Evolutionary conservation across 2,797 vertebrate genomes (phyloP), one percentile per base, ranked within the genome.

Genomic region (Anableps anableps): DNA sequence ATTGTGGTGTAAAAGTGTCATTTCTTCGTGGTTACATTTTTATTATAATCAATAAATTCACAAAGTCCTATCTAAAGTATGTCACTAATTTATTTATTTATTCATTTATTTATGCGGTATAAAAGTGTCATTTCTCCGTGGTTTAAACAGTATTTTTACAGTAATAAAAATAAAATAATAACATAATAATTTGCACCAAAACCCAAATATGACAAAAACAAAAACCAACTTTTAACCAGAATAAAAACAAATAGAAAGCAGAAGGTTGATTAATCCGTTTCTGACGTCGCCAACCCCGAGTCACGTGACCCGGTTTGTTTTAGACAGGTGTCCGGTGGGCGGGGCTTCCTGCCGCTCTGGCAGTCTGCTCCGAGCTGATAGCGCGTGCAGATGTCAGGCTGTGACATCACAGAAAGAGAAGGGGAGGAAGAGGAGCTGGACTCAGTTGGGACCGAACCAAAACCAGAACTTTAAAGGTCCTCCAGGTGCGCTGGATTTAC

Each of bases 271-370:
- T 21, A 17, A 36, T 38, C 34, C 29, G 8, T 13, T 68, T 26
- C 64, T 38, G 21, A 6, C 9, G 23, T 51, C 26, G n/a, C 23
- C 53, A 55, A 55, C 7, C 9, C 47, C 47, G 2, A 17, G 8
- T 36, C 36, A 58, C 26, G 50, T 41, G 72, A 74, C 34, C 36
- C n/a, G 0, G 16, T 43, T 75, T 19, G 64, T 78, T 80, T 76
- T 83, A 85, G 82, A 72, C 79, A 90, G 87, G 89, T 90, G 87
- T 50, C n/a, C 4, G 76, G 82, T 76, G 84, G 87, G 88, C 82
- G 83, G 85, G 86, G 81, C 86, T 70, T 68, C 1, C 4, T 11
- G 23, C 19, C 0, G 72, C 68, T 41, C 29, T 21, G 10, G 47
- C 43, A 0, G 72, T 36, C 82, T 90, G 91, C 3, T 58, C 16